Percentiles rank a stretch among this genome's conserved stretches.
These are phyloP conservation scores for Euplagia quadripunctaria DNA, from an alignment of 2,888 invertebrate species.

Conservation along the genomic window DNA sequence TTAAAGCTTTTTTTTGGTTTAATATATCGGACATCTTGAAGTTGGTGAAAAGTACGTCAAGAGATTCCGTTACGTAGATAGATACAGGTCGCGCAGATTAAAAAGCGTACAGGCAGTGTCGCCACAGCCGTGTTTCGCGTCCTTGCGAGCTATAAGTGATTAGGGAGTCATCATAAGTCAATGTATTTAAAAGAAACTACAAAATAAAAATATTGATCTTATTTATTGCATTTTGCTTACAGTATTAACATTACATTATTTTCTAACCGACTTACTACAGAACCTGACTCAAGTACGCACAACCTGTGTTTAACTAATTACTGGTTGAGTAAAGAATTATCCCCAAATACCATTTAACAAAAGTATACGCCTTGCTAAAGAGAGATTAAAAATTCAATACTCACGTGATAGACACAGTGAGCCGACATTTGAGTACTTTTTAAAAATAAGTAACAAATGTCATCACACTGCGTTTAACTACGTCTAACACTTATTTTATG, in stretches of 20 bases:
- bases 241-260: constrained; percentile 22
- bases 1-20: no score
- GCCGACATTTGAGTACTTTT: not conserved
- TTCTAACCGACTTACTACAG: not conserved
- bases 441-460: no score
- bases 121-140: not conserved
- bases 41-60: no score
- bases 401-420: not conserved
- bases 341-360: no score
- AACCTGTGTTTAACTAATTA: not conserved
- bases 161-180: no score
- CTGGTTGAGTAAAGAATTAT: not conserved
- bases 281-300: not conserved
- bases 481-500: not conserved
- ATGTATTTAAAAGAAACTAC: not conserved
- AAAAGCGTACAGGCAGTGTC: not conserved
- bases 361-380: not conserved
- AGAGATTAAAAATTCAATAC: not conserved
- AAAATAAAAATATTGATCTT: constrained; percentile 28
- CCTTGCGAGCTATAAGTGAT: not conserved
- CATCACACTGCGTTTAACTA: no score
- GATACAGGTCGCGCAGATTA: no score
- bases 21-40: no score
- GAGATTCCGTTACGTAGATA: no score
- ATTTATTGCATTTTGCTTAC: constrained; percentile 32